These are phyloP conservation scores for Pemphigus obesinymphae DNA, from an alignment of 1,140 invertebrate genomes.

Conservation along the genomic window DNA sequence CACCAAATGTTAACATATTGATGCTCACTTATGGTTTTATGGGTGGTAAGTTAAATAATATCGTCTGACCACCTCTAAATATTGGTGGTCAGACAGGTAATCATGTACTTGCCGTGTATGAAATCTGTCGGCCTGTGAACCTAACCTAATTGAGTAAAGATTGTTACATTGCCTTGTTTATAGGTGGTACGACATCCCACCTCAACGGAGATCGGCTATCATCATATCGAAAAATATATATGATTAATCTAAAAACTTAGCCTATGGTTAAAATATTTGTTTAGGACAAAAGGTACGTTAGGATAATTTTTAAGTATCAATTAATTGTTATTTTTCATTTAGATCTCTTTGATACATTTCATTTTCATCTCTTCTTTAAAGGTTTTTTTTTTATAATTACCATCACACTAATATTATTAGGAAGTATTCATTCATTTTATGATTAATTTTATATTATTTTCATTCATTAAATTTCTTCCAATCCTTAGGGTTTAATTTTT, in stretches of 20 bases:
- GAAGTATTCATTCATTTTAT: not conserved
- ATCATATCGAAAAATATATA: conserved; percentile 36
- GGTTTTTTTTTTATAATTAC: not conserved
- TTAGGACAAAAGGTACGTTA: conserved; percentile 34
- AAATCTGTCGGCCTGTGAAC: conserved; percentile 27
- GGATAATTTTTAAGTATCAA: conserved; percentile 31
- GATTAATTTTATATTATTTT: not conserved
- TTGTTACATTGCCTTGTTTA: conserved; percentile 39
- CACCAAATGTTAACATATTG: conserved; percentile 77
- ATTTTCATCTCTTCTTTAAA: conserved; percentile 2
- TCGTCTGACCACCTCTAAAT: not conserved
- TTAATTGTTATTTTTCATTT: conserved; percentile 26
- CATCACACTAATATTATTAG: not conserved
- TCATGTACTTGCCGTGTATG: conserved; percentile 26
- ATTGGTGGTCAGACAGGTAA: not conserved
- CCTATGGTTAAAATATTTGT: conserved; percentile 30
- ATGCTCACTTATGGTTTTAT: conserved; percentile 92
- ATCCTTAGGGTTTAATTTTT: not conserved
- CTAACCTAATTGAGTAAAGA: conserved; percentile 37
- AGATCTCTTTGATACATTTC: conserved; percentile 14
- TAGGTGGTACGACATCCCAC: conserved; percentile 39
- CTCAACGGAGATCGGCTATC: conserved; percentile 33
- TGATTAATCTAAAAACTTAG: conserved; percentile 32
- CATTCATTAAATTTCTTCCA: not conserved
- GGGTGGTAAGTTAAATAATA: conserved; percentile 64